These are phyloP conservation scores for Hydraecia micacea DNA, from an alignment of 2,888 invertebrate species.

Conservation along the genomic window DNA sequence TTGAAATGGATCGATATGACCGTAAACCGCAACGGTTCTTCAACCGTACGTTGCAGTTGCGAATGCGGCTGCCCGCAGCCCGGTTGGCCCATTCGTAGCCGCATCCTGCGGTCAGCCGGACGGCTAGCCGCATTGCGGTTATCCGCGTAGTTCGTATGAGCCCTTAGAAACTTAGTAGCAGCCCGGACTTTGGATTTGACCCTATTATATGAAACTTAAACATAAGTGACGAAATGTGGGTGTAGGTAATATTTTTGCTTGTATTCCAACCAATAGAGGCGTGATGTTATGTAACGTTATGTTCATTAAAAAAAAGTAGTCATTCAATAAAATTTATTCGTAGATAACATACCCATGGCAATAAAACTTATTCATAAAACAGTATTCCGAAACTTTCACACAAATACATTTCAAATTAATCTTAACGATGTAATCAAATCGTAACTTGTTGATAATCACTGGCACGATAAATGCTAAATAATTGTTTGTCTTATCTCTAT, in stretches of 20 bases:
- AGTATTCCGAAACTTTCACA: conserved; percentile 52
- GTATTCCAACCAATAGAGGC: neutral
- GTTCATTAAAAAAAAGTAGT: conserved; percentile 25
- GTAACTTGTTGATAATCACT: conserved; percentile 52
- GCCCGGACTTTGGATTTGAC: neutral
- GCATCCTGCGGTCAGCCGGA: no score
- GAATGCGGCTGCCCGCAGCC: no score
- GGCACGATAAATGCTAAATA: conserved; percentile 47
- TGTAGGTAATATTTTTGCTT: neutral
- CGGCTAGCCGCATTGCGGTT: no score
- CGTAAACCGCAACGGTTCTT: no score
- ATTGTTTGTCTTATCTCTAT: conserved; percentile 44
- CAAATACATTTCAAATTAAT: conserved; percentile 39
- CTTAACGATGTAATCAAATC: conserved; percentile 53
- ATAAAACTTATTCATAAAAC: conserved; percentile 54
- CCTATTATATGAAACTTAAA: neutral
- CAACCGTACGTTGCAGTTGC: no score
- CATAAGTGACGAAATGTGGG: no score
- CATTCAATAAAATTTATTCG: conserved; percentile 50
- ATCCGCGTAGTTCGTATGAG: no score
- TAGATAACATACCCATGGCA: conserved; percentile 54
- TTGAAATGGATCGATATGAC: no score
- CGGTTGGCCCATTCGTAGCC: no score
- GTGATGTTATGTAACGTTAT: neutral
- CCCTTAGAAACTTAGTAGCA: neutral